These are phyloP conservation scores for Cryptotermes secundus DNA, from an alignment of 1,140 invertebrate genomes.

Conservation along the genomic window DNA sequence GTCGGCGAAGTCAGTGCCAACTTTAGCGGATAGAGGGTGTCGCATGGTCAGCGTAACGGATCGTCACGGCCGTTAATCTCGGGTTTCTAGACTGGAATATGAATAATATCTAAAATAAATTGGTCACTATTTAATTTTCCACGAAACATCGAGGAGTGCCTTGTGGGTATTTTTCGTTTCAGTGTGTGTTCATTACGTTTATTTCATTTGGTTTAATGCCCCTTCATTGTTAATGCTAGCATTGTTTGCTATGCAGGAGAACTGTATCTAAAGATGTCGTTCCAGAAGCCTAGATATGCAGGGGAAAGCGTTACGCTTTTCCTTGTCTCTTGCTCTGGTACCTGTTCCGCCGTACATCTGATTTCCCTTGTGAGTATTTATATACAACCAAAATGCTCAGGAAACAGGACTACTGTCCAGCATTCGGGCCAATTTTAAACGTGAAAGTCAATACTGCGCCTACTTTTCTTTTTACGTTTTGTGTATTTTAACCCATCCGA, in stretches of 20 bases:
- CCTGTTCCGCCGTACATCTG: neutral
- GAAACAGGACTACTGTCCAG: neutral
- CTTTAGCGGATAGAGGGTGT: no score
- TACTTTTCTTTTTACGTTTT: neutral
- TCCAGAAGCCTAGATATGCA: neutral
- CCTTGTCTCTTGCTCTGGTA: neutral
- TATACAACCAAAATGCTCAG: neutral
- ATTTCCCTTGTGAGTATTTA: neutral
- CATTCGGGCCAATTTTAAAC: neutral
- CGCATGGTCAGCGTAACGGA: no score
- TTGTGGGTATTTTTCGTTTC: no score
- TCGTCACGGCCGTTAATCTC: no score
- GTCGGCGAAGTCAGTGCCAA: no score
- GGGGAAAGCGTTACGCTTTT: neutral
- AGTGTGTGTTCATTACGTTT: no score
- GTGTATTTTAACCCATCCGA: neutral
- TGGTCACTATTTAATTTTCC: no score
- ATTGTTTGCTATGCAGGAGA: no score
- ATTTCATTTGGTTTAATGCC: neutral
- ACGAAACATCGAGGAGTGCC: no score
- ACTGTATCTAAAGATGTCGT: neutral
- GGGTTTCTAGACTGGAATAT: no score
- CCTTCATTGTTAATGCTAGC: neutral
- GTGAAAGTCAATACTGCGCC: neutral
- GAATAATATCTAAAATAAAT: no score